These are phyloP conservation scores for Aphaenogaster rudis DNA, from an alignment of 1,140 invertebrate species.

Conservation along the genomic window DNA sequence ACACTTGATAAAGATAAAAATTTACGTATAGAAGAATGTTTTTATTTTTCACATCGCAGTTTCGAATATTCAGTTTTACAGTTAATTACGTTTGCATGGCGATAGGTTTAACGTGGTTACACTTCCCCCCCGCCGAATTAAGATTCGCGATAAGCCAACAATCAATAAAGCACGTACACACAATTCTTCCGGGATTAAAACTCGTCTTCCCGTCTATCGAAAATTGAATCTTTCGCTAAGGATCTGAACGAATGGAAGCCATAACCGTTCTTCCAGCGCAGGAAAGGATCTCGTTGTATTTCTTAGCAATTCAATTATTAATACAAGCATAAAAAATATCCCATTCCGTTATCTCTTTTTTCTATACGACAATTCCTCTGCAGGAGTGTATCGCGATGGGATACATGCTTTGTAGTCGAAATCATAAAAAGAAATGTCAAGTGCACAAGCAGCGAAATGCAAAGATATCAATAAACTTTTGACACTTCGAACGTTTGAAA, in stretches of 20 bases:
- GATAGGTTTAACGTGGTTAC: conserved; percentile 55
- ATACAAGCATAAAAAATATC: conserved; percentile 17
- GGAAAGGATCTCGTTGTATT: conserved; percentile 15
- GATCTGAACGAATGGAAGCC: conserved; percentile 15
- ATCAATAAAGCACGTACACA: conserved; percentile 83
- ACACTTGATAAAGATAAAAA: background rate
- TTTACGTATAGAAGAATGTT: background rate
- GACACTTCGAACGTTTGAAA: background rate
- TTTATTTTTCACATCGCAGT: background rate
- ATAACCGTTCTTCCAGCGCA: background rate
- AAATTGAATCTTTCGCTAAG: conserved; percentile 82
- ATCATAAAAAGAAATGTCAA: conserved; percentile 7
- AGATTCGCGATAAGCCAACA: conserved; percentile 80
- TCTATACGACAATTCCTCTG: background rate
- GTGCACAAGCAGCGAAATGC: background rate
- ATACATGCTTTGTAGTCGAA: background rate
- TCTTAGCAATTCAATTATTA: conserved; percentile 45
- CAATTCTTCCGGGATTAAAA: conserved; percentile 78
- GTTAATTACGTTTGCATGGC: conserved; percentile 60
- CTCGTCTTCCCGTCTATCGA: conserved; percentile 78
- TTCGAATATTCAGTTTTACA: conserved; percentile 29
- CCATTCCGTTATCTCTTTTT: background rate
- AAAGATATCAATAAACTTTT: background rate
- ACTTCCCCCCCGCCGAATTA: conserved; percentile 58
- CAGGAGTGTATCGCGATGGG: background rate